Conservation (phyloP, 2,113 vertebrate species). For the Scomber scombrus region DNA sequence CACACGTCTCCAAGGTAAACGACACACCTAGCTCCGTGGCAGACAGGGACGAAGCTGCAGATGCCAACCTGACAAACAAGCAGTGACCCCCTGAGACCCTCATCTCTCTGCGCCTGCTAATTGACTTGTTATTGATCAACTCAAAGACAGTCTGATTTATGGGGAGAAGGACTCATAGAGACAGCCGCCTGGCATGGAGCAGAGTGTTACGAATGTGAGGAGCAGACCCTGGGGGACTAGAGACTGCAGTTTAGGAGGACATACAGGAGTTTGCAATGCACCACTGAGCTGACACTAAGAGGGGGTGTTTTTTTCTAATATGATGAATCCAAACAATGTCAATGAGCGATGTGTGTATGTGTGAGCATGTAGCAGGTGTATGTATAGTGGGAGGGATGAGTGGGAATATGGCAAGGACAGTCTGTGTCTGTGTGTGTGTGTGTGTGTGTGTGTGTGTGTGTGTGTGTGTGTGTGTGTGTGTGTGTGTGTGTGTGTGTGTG, state of each 20-base stretch:
- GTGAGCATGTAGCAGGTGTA: conserved; percentile 29
- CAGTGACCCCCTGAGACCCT: conserved; percentile 80
- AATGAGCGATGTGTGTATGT: conserved; percentile 9
- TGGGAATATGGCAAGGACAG: neutral
- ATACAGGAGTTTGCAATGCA: conserved; percentile 68
- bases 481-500: too few relatives aligned
- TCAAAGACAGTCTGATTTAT: conserved; percentile 85
- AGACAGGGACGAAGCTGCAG: conserved; percentile 78
- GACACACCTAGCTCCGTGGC: conserved; percentile 54
- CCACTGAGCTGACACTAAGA: conserved; percentile 48
- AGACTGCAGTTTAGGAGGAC: conserved; percentile 70
- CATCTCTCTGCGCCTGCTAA: conserved; percentile 78
- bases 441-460: too few relatives aligned
- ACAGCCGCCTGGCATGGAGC: conserved; percentile 83
- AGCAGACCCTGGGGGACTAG: conserved; percentile 57
- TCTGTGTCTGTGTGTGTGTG: neutral
- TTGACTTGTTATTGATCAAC: conserved; percentile 88
- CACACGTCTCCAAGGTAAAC: conserved; percentile 66
- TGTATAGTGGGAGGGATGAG: conserved; percentile 7
- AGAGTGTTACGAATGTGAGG: conserved; percentile 78
- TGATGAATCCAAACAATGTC: conserved; percentile 47
- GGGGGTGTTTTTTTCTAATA: conserved; percentile 18
- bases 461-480: too few relatives aligned
- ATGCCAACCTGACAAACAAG: conserved; percentile 85
- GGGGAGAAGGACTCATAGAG: conserved; percentile 69